Conservation (phyloP, 2,113 vertebrate genomes). For the Maccullochella peelii region DNA sequence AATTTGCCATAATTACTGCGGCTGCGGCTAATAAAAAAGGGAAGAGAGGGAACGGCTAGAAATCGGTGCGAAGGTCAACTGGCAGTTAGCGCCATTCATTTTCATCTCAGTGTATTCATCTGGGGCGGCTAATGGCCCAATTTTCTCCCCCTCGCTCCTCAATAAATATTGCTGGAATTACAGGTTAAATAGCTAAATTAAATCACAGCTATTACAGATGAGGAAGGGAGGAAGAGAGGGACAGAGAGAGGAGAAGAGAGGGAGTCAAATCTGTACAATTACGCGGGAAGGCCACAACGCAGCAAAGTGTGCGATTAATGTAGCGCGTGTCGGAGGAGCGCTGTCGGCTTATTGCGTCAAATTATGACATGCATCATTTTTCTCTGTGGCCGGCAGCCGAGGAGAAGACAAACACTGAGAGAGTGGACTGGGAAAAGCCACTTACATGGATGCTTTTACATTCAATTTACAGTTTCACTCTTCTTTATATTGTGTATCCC, state of each 20-base stretch:
- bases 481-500: background rate
- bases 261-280: conserved; percentile 86
- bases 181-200: conserved; percentile 99
- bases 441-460: background rate
- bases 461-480: background rate
- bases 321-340: conserved; percentile 80
- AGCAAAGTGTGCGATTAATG: conserved; percentile 87
- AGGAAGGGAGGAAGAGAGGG: conserved; percentile 54
- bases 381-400: background rate
- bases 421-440: background rate
- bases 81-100: conserved; percentile 98
- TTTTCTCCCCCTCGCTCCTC: conserved; percentile 96
- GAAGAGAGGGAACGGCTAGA: conserved; percentile 86
- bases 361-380: conserved; percentile 19
- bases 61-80: conserved; percentile 96
- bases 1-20: conserved; percentile 96
- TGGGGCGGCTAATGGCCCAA: conserved; percentile 98
- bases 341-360: conserved; percentile 67
- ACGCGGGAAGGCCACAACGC: conserved; percentile 88
- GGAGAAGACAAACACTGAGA: background rate
- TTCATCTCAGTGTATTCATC: conserved; percentile 99
- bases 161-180: conserved; percentile 99
- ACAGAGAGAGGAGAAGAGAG: conserved; percentile 12
- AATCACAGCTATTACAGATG: conserved; percentile 96
- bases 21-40: conserved; percentile 92